A percentile compares a stretch with the other conserved stretches of the same genome.
Conservation (phyloP, 1,140 invertebrate genomes). For the Leptinotarsa lineolata region DNA sequence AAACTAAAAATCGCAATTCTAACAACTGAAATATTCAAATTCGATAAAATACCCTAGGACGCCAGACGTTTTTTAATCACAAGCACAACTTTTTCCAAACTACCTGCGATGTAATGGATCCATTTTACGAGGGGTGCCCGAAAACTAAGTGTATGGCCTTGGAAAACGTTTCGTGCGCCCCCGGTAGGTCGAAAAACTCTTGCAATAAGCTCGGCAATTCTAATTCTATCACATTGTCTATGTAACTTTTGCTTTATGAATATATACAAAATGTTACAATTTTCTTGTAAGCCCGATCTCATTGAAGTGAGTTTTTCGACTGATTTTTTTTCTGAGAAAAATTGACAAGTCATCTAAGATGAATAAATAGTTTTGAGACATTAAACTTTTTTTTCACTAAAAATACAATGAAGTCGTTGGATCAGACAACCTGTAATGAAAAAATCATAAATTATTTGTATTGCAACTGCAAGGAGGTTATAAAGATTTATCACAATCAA, state of each 20-base stretch:
- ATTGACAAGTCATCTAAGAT: conserved; percentile 33
- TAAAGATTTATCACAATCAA: not conserved
- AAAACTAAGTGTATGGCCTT: not conserved
- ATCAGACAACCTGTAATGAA: conserved; percentile 24
- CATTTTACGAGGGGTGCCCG: not conserved
- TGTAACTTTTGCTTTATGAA: conserved; percentile 10
- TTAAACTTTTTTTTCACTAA: conserved; percentile 30
- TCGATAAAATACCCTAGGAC: conserved; percentile 16
- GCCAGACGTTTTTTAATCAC: conserved; percentile 27
- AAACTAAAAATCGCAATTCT: conserved; percentile 31
- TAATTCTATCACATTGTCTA: conserved; percentile 26
- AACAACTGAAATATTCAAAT: conserved; percentile 29
- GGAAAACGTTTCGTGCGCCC: not conserved
- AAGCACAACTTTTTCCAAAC: conserved; percentile 27
- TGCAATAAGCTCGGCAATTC: conserved; percentile 22
- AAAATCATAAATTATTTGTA: conserved; percentile 14
- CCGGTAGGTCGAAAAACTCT: conserved; percentile 12
- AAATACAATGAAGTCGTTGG: conserved; percentile 32
- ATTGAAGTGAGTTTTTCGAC: conserved; percentile 7
- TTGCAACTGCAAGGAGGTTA: not conserved
- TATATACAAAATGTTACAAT: conserved; percentile 29
- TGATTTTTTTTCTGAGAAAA: conserved; percentile 23
- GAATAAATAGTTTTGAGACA: conserved; percentile 32
- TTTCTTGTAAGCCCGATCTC: not conserved
- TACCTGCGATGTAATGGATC: conserved; percentile 6